These are phyloP conservation scores for Sesia apiformis DNA, from an alignment of 2,888 invertebrate species.

Conservation along the genomic window DNA sequence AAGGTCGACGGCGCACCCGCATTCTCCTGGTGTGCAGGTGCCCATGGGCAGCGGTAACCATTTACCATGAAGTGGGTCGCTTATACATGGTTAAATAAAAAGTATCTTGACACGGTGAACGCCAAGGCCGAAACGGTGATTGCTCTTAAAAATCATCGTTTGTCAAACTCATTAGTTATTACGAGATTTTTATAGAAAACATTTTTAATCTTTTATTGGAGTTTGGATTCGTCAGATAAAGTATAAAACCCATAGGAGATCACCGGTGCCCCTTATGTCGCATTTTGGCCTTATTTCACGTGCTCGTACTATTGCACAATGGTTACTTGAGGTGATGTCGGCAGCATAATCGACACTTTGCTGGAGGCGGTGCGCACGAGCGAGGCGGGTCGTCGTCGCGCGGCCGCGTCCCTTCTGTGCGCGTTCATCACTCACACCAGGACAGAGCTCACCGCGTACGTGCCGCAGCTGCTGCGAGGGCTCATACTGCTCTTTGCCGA, in stretches of 20 bases:
- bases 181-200: too few species aligned
- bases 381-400: conserved; percentile 83
- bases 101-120: too few species aligned
- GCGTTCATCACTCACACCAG: conserved; percentile 93
- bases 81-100: too few species aligned
- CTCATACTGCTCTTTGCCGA: conserved; percentile 90
- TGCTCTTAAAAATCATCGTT: too few species aligned
- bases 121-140: too few species aligned
- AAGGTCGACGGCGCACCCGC: too few species aligned
- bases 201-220: too few species aligned
- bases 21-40: too few species aligned
- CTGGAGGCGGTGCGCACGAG: conserved; percentile 83
- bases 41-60: too few species aligned
- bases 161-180: too few species aligned
- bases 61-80: too few species aligned
- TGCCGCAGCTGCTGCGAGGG: conserved; percentile 90
- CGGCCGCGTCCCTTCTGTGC: conserved; percentile 90
- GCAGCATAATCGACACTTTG: conserved; percentile 89
- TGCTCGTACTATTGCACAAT: conserved; percentile 23
- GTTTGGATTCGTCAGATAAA: background rate
- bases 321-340: background rate
- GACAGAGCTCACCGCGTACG: conserved; percentile 90
- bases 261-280: background rate
- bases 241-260: background rate
- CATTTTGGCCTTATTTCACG: too few species aligned